Evolutionary conservation across 64 coral and sea anemone species (phyloP).

Genomic region (Orbicella faveolata): DNA sequence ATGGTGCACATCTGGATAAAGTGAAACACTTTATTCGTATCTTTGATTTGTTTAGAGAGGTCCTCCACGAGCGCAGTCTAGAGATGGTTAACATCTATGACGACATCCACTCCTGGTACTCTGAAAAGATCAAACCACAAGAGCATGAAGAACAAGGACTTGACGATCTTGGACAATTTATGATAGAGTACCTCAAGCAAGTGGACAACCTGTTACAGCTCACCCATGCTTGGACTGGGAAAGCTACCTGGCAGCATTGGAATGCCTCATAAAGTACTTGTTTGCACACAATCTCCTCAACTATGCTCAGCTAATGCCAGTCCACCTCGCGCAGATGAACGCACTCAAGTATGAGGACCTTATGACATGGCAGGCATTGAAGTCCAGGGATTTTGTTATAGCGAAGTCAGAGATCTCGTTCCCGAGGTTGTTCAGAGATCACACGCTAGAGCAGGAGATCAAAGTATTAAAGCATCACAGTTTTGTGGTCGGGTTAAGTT

Average conservation of each 20-base stretch:
- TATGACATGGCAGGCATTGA: slow-evolving; percentile 22
- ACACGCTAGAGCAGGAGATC: slow-evolving; percentile 34
- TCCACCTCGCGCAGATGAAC: slow-evolving; percentile 38
- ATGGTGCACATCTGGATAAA: too few species aligned
- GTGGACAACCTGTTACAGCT: slow-evolving; percentile 34
- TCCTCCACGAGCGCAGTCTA: too few species aligned
- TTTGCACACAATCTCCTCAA: slow-evolving; percentile 38
- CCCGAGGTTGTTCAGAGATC: neutral
- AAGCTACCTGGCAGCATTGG: slow-evolving; percentile 29
- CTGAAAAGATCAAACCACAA: too few species aligned
- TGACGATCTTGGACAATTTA: too few species aligned
- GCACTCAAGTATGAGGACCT: neutral
- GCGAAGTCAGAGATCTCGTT: slow-evolving; percentile 50
- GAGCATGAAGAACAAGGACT: too few species aligned
- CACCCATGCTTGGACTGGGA: slow-evolving; percentile 21
- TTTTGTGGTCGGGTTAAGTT: slow-evolving; percentile 39
- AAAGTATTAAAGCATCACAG: neutral
- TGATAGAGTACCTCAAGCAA: neutral
- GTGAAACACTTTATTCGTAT: too few species aligned
- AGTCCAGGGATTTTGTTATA: slow-evolving; percentile 42
- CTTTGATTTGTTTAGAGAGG: too few species aligned
- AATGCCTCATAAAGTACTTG: slow-evolving; percentile 38
- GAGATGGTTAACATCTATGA: too few species aligned
- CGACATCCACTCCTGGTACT: too few species aligned
- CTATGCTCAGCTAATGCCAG: slow-evolving; percentile 31